Base-by-base conservation (phyloP, 1,140 invertebrate species). In the Apis laboriosa region DNA sequence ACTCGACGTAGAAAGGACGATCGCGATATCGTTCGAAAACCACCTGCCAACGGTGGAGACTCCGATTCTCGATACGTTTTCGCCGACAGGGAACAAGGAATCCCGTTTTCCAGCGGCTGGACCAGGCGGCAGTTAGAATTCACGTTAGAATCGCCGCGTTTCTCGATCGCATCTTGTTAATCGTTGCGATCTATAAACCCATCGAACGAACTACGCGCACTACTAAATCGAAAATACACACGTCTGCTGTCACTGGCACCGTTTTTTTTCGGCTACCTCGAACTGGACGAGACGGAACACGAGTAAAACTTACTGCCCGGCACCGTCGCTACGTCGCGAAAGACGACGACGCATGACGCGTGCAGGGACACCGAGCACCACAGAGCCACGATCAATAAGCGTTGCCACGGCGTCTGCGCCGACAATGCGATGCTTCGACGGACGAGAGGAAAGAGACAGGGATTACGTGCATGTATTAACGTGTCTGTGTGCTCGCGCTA, bases 341-440 rank as follows among this genome's bases (percentile, higher is more conserved):
- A 88, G 84, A 84, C 86, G 70, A 77, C 86, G 84, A 78, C 86
- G 86, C 80, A 81, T 80, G 78, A 88, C 81, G 82, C 77, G 63
- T 53, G 53, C 82, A 78, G 80, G 58, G 74, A 77, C 80, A 76
- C 80, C 84, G 58, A 85, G 75, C 63, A 72, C 83, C 70, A 51
- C 58, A 70, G 21, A 72, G 51, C 55, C 66, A 58, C 84, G 84
- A 87, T 87, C 86, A 87, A 87, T 87, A 87, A 86, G 55, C 77
- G 77, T 63, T 63, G 43, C 75, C 75, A 74, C 84, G 60, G 84
- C 79, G 80, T 83, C 80, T 77, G 74, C 80, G 80, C 80, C 80
- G 80, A 61, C 80, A 83, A 77, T 78, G 67, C 80, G 56, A 78
- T 71, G 74, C 74, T 49, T 71, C 64, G 56, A 1, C 75, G 74